Evolutionary conservation across 2,797 vertebrate genomes (phyloP).

Genomic region (Pseudomugil tenellus): DNA sequence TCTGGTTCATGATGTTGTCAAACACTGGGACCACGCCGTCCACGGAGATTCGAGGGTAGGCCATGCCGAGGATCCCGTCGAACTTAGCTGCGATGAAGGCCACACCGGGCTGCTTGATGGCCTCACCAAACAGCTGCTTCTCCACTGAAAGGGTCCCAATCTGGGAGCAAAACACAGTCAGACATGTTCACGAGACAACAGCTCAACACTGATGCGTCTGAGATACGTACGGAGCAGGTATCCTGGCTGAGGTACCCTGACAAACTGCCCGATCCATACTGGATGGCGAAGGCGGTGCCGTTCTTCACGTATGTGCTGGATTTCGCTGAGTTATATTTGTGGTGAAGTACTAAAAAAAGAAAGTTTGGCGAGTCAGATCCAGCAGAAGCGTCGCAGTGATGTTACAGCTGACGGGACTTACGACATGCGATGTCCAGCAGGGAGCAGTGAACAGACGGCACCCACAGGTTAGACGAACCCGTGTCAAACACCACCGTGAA

Average conservation of each 20-base stretch:
- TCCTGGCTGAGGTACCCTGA: constrained; percentile 94
- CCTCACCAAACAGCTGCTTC: constrained; percentile 92
- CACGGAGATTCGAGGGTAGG: constrained; percentile 87
- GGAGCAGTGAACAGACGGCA: constrained; percentile 91
- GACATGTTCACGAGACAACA: no score
- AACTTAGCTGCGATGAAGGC: constrained; percentile 94
- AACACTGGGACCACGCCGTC: constrained; percentile 88
- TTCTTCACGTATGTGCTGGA: constrained; percentile 93
- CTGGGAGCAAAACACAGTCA: constrained; percentile 25
- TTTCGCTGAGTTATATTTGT: constrained; percentile 89
- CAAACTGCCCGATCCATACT: constrained; percentile 92
- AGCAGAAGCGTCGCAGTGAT: accelerated
- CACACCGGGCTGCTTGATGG: constrained; percentile 91
- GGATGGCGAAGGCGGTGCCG: constrained; percentile 90
- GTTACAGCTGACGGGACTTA: constrained; percentile 76
- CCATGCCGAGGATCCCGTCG: constrained; percentile 97
- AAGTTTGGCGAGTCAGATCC: not conserved
- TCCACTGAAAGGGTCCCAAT: constrained; percentile 77
- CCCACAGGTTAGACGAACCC: constrained; percentile 97
- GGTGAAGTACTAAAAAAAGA: constrained; percentile 86
- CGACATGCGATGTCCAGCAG: constrained; percentile 89
- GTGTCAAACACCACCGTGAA: constrained; percentile 98
- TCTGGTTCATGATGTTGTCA: constrained; percentile 92
- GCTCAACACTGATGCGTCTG: no score
- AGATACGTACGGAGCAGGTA: constrained; percentile 73